Base-by-base conservation (phyloP, 2,888 invertebrate genomes). In the Tigriopus californicus region DNA sequence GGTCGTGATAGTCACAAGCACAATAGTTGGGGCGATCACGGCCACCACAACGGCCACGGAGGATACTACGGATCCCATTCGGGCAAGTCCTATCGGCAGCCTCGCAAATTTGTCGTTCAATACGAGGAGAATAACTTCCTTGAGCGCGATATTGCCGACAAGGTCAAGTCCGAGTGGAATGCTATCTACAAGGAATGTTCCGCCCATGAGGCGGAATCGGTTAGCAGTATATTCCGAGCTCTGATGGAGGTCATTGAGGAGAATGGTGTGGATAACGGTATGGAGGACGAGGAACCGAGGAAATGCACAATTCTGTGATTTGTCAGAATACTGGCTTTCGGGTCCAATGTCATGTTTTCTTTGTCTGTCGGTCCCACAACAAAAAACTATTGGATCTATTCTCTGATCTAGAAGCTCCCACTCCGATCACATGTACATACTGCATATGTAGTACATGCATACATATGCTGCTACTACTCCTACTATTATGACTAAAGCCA, bases 121-220 rank as follows among this genome's bases (percentile, higher is more conserved):
- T 56, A 44, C 15, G 33, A 18, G 13, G 15, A n/a, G 20, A 46
- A 56, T 13, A 46, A 15, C 6, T 56, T 46, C 46, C 15, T 56
- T 20, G 46, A 56, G n/a, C 15, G 15, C 4, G 44, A 42, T 20
- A 56, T 56, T 42, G 56, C 56, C 8, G 56, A 56, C 15, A 41
- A 24, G 44, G 56, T 56, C 20, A 56, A 13, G 11, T 13, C 15
- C 41, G 56, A 44, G 25, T 56, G 56, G 56, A 56, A 46, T 22
- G 56, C 46, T 2, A 56, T 44, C n/a, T 56, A 56, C 33, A 42
- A 24, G 20, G 56, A 56, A 22, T 56, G 56, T 24, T 15, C 46
- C 10, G 56, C 56, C 8, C 18, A 20, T 2, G 56, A 56, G 18
- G 1, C 42, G 12, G 25, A 56, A 22, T 20, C 56, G 5, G 44